Evolutionary conservation across 2,113 vertebrate species (phyloP), one percentile per base, ranked within the genome.

Genomic region (Laterallus jamaicensis): DNA sequence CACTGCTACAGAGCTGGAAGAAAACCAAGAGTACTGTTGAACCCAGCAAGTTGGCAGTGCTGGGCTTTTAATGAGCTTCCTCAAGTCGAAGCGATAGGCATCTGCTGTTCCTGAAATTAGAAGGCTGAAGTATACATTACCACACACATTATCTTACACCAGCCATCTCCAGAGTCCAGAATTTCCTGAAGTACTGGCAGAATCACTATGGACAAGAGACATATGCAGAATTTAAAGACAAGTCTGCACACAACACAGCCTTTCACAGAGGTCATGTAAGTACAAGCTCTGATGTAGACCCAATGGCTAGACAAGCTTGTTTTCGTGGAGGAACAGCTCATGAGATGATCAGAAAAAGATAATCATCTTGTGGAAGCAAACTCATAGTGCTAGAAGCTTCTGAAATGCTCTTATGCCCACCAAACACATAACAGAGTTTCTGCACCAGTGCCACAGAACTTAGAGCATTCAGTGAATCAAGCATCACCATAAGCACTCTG

Each of bases 181-280:
- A 93, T 60, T 97, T 95, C 95, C 77, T 91, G 95, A 96, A 95
- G 62, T 60, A 89, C 96, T 15, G 26, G 95, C 64, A 92, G 77
- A 78, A 91, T 86, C 86, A 78, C 77, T 47, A 8, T 6, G 83
- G 94, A 84, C 94, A 93, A 50, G 29, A 71, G 83, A 39, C 49
- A 87, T 4, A 35, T 0, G 28, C 28, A 84, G 76, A 75, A 89
- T 42, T 75, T 56, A 73, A 76, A 81, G 83, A 56, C 83, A 64
- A 87, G 88, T 47, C 88, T 86, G 76, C 35, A 78, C 73, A 82
- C 15, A 68, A 24, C 54, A 64, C 39, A 13, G 64, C 22, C 71
- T 62, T 42, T 15, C 35, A 19, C 2, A 8, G 44, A 86, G 73
- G 89, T 91, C 83, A 71, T 2, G 3, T 7, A 71, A 91, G 83